Base-by-base conservation (phyloP, 2,113 vertebrate species). In the Brachyistius frenatus region DNA sequence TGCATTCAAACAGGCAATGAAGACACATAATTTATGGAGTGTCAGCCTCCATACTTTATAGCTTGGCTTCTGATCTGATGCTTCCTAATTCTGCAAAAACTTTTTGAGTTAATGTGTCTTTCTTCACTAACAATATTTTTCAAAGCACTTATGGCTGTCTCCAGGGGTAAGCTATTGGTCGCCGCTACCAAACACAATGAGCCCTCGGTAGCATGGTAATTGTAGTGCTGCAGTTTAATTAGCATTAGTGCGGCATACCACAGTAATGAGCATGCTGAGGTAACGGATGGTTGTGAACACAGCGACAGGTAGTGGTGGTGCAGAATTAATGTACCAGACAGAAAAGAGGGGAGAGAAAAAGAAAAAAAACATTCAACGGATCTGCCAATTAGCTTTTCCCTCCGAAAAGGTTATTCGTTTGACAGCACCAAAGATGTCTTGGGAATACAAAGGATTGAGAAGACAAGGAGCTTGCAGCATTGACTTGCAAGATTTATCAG, bases 371-470 rank as follows among this genome's bases (percentile, higher is more conserved):
- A 35, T 78, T 78, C 77, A 66, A 69, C 60, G 78, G 47, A 84
- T 88, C 74, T 87, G 83, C 86, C 86, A 91, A 91, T 92, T 91
- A 88, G 78, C 78, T 88, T 81, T 73, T 83, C 64, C 71, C 55
- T 76, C 31, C 41, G 80, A 89, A 91, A 91, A 92, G 88, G 90
- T 90, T 90, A 85, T 68, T 85, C 69, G 16, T 89, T 86, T 87
- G 84, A 90, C 87, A 87, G 83, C 69, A 57, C 57, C 46, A 52
- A 44, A 56, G 62, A 86, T 37, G 72, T 78, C 77, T 66, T n/a
- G 44, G 53, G 86, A 89, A 89, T 83, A 87, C 74, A 87, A 83
- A 88, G 46, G 56, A 62, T 80, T 84, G 50, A 46, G 66, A 62
- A 73, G 76, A 74, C 58, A 66, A 44, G 58, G 14, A 23, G 73